phyloP scores from a whole-genome alignment of 1,140 invertebrate genomes.

The Trinorchestia longiramus region DNA sequence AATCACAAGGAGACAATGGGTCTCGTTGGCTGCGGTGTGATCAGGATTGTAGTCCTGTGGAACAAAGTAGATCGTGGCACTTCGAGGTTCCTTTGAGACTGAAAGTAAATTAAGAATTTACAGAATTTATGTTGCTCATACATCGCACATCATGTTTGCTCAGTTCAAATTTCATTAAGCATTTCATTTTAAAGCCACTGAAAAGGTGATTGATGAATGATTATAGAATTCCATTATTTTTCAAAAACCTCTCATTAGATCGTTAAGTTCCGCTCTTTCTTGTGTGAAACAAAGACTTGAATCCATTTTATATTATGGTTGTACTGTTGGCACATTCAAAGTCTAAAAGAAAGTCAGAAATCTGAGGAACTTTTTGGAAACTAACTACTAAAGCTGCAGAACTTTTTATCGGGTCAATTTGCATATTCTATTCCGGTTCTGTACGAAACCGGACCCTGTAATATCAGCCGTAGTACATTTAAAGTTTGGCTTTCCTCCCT shows the following conservation, averaged over 20 bases:
- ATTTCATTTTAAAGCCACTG: neutral
- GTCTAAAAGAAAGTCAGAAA: neutral
- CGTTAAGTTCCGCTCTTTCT: too few relatives aligned
- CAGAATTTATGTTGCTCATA: too few relatives aligned
- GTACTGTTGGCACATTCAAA: neutral
- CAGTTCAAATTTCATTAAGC: neutral
- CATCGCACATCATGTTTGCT: too few relatives aligned
- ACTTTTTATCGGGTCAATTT: neutral
- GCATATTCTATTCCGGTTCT: neutral
- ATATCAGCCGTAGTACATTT: neutral
- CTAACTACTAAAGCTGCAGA: neutral
- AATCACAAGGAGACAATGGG: too few relatives aligned
- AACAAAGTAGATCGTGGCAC: too few relatives aligned
- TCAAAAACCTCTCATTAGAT: too few relatives aligned
- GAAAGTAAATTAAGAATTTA: too few relatives aligned
- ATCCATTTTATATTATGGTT: neutral
- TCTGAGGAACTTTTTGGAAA: neutral
- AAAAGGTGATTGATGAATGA: neutral
- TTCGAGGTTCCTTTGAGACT: too few relatives aligned
- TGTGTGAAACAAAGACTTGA: neutral
- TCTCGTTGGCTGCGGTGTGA: too few relatives aligned
- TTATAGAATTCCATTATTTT: too few relatives aligned
- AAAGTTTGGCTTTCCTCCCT: neutral
- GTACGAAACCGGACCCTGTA: neutral
- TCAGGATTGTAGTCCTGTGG: too few relatives aligned